phyloP scores from a whole-genome alignment of 2,113 vertebrate species.

The Crypturellus undulatus region DNA sequence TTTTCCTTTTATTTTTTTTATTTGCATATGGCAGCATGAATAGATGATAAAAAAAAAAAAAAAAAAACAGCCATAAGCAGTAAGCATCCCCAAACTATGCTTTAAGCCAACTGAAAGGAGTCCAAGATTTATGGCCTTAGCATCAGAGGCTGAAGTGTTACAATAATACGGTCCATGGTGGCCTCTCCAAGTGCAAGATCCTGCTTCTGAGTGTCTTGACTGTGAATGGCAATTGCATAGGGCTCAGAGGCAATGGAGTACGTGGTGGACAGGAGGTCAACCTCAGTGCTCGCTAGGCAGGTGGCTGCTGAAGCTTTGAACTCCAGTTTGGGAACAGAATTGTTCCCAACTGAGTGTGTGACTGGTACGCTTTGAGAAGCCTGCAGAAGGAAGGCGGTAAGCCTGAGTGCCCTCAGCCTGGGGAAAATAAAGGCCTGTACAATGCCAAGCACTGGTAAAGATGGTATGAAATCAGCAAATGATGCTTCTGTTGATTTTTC shows the following conservation, averaged over 20 bases:
- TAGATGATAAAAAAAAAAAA: neutral
- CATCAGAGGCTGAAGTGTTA: neutral
- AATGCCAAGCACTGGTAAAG: conserved; percentile 24
- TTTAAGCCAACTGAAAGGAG: neutral
- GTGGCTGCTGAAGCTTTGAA: neutral
- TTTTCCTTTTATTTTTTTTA: neutral
- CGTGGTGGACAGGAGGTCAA: neutral
- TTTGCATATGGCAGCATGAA: neutral
- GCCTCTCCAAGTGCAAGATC: neutral
- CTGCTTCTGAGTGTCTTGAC: neutral
- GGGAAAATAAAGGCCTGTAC: neutral
- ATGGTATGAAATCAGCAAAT: neutral
- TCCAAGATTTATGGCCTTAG: neutral
- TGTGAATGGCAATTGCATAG: neutral
- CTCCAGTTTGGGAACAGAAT: neutral
- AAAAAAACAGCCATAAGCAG: neutral
- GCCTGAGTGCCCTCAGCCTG: conserved; percentile 16
- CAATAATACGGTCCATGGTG: neutral
- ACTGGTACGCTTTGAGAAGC: neutral
- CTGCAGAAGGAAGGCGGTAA: neutral
- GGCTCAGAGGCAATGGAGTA: neutral
- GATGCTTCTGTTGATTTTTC: neutral
- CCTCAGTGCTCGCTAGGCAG: neutral
- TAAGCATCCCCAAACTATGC: neutral
- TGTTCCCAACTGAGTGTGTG: neutral